Percentiles rank a stretch among this genome's conserved stretches.
These are phyloP conservation scores for Sinocyclocheilus maitianheensis DNA, from an alignment of 2,113 vertebrate species.

Conservation along the genomic window DNA sequence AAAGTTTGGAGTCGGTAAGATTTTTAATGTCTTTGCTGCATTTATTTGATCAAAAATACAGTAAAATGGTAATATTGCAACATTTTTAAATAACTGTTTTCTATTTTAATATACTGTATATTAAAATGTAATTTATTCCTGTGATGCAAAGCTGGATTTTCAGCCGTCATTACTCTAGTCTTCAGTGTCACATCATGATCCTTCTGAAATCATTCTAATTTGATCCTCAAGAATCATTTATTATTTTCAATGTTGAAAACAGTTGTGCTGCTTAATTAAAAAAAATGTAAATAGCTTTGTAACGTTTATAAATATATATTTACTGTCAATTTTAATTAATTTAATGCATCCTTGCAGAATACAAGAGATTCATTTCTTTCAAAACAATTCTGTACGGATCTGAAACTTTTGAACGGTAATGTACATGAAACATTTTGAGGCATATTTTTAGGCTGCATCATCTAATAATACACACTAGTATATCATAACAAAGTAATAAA, in stretches of 20 bases:
- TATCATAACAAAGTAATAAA: background rate
- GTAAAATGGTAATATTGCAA: background rate
- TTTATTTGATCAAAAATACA: background rate
- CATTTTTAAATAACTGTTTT: background rate
- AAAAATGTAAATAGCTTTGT: background rate
- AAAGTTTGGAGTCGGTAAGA: too few relatives aligned
- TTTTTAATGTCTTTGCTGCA: too few relatives aligned
- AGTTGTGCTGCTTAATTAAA: background rate
- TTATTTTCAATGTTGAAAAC: background rate
- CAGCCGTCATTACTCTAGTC: too few relatives aligned
- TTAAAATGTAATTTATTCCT: background rate
- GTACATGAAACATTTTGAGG: background rate
- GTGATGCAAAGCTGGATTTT: background rate
- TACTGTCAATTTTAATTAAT: background rate
- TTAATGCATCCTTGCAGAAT: background rate
- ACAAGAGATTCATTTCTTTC: background rate
- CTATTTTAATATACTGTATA: background rate
- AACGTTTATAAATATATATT: background rate
- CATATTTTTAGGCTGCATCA: background rate
- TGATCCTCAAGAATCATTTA: background rate
- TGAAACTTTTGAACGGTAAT: background rate
- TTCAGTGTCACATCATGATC: background rate
- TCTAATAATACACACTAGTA: background rate
- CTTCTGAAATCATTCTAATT: background rate
- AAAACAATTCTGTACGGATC: background rate